These are phyloP conservation scores for Uropsilus gracilis DNA, from an alignment of 2,113 vertebrate genomes.

Conservation along the genomic window DNA sequence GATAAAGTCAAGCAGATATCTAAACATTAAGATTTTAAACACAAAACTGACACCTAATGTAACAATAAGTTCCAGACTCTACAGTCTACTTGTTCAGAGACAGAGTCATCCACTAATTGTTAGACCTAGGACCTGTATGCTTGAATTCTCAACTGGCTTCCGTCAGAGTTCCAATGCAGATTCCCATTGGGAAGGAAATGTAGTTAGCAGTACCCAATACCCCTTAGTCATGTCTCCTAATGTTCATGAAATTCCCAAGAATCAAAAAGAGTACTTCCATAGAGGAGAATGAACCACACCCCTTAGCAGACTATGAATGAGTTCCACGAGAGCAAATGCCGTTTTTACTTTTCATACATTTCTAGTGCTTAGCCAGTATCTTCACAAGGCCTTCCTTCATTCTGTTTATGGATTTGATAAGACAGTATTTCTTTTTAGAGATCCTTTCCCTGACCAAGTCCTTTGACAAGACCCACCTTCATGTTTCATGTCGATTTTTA, in stretches of 20 bases:
- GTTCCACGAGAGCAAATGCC: background rate
- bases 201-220: background rate
- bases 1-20: constrained; percentile 16
- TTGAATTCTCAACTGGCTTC: background rate
- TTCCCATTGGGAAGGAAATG: background rate
- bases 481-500: background rate
- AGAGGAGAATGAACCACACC: background rate
- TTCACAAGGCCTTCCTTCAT: background rate
- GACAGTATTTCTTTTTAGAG: background rate
- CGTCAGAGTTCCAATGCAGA: background rate
- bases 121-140: background rate
- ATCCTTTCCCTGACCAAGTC: background rate
- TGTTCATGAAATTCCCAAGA: background rate
- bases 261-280: background rate
- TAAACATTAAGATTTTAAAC: constrained; percentile 13
- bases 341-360: background rate
- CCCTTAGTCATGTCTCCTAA: background rate
- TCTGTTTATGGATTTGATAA: background rate
- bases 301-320: background rate
- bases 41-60: background rate
- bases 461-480: background rate
- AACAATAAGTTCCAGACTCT: background rate
- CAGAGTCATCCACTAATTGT: background rate
- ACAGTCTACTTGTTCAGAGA: background rate
- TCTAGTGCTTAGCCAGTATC: background rate